Evolutionary conservation across 2,888 invertebrate species (phyloP).

Genomic region (Calliphora vomitoria): DNA sequence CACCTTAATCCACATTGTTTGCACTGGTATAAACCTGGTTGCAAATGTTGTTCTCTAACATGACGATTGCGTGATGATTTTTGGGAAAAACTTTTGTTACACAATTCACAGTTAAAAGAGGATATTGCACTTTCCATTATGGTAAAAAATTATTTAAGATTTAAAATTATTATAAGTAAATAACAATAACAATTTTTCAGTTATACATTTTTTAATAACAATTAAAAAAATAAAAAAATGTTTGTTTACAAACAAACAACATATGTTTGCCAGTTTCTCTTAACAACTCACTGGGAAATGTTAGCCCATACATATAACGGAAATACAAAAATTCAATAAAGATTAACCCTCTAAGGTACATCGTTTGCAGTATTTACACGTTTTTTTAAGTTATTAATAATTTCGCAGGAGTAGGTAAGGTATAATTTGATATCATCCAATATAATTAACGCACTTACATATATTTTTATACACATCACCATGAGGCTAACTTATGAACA

Average conservation of each 20-base stretch:
- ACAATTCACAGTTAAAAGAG: conserved; percentile 60
- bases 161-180: too few species aligned
- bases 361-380: too few species aligned
- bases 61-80: conserved; percentile 77
- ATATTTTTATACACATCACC: too few species aligned
- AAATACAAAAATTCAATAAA: background rate
- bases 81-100: conserved; percentile 76
- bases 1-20: conserved; percentile 76
- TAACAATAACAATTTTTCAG: background rate
- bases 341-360: too few species aligned
- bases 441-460: too few species aligned
- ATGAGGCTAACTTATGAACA: too few species aligned
- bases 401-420: too few species aligned
- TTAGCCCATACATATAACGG: background rate
- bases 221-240: background rate
- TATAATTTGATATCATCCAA: too few species aligned
- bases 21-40: conserved; percentile 75
- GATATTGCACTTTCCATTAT: conserved; percentile 2
- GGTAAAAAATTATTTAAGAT: background rate
- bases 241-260: conserved; percentile 5
- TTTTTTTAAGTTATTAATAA: too few species aligned
- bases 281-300: background rate
- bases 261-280: background rate
- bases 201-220: background rate
- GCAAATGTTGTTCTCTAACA: conserved; percentile 74